Percentiles rank a stretch among this genome's conserved stretches.
Conservation (phyloP, 2,113 vertebrate genomes). For the Sialia sialis region DNA sequence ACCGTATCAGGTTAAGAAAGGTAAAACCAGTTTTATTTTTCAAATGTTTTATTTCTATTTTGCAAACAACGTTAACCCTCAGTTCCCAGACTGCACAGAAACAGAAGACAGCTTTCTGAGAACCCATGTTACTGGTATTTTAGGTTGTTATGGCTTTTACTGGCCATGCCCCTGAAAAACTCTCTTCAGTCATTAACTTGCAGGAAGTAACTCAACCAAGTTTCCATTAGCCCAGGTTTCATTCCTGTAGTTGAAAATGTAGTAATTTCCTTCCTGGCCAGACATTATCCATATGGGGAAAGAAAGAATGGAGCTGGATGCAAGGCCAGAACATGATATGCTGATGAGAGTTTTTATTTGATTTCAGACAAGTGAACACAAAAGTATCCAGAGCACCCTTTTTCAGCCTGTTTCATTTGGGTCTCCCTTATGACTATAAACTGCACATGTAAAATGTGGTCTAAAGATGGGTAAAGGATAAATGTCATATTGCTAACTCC, state of each 20-base stretch:
- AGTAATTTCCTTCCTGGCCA: constrained; percentile 49
- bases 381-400: background rate
- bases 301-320: background rate
- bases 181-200: background rate
- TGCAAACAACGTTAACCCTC: background rate
- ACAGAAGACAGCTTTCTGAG: background rate
- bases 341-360: background rate
- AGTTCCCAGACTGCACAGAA: background rate
- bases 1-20: background rate
- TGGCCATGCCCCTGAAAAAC: background rate
- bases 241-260: background rate
- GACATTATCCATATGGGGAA: background rate
- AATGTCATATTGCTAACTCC: background rate
- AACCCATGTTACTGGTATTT: accelerated
- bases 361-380: background rate
- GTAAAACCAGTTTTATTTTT: background rate
- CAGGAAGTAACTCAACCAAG: background rate
- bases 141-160: background rate
- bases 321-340: background rate
- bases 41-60: background rate
- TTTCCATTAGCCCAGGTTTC: constrained; percentile 17
- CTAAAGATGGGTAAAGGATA: background rate
- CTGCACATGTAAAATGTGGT: background rate
- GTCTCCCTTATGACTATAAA: background rate
- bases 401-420: background rate